Base-by-base conservation (phyloP, 2,888 invertebrate species). In the Tetrapedia diversipes region DNA sequence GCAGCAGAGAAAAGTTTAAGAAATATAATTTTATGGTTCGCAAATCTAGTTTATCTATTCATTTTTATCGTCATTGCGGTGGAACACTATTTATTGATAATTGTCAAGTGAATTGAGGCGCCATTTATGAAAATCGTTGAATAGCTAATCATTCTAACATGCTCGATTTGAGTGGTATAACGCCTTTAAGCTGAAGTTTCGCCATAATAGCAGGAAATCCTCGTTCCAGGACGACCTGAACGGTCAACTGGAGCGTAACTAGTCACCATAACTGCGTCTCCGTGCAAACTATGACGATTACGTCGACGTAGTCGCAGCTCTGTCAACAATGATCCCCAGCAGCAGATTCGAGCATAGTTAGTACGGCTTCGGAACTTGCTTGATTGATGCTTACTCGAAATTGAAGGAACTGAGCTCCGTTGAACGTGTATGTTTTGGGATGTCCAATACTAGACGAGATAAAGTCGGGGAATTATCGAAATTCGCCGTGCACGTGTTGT, bases 231-330 rank as follows among this genome's bases (percentile, higher is more conserved):
- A 60, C 76, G 79, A 71, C 72, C 78, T 56, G 67, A 60, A 54
- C 69, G 2, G 60, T 77, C 71, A 65, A 65, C 68, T 61, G 79
- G 71, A 74, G 71, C 72, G 73, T 64, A 57, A 65, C 39, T 54
- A 61, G 56, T 34, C 61, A 57, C 57, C 51, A 22, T 22, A n/a
- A 10, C 24, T 54, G 29, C 56, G 7, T 24, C 6, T 11, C 57
- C 61, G 67, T 41, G 73, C 72, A 64, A 77, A 74, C 83, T 84
- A 72, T 77, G 77, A 71, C 77, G 77, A 81, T 83, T 74, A 75
- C 84, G 70, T 57, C 79, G 64, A 63, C 59, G 45, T 27, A 73
- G 61, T 56, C 51, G 63, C 45, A 34, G 29, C 63, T 56, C 47
- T 49, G 75, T 65, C 68, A 75, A 77, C 77, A 75, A 65, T 51